Conservation (phyloP, 2,888 invertebrate genomes). For the Eupithecia vulgata region DNA sequence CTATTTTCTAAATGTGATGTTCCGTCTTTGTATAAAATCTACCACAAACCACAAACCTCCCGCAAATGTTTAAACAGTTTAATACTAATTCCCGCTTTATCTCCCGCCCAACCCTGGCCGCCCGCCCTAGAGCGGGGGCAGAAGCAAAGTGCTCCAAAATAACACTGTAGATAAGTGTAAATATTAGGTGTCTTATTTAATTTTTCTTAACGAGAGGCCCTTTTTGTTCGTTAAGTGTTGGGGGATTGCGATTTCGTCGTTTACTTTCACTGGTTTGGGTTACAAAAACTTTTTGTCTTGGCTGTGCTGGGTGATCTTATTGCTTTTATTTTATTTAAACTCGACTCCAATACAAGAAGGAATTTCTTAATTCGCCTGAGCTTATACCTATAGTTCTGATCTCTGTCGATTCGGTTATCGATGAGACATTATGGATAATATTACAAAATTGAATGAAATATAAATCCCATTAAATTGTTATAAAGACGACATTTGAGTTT, state of each 20-base stretch:
- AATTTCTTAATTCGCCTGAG: background rate
- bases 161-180: constrained; percentile 64
- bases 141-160: constrained; percentile 70
- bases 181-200: constrained; percentile 69
- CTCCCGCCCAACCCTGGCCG: constrained; percentile 41
- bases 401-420: background rate
- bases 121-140: constrained; percentile 50
- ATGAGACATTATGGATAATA: background rate
- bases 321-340: background rate
- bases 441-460: no score
- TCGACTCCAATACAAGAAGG: background rate
- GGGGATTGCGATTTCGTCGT: constrained; percentile 14
- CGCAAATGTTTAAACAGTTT: no score
- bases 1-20: no score
- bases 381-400: background rate
- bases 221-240: constrained; percentile 34
- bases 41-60: no score
- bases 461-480: no score
- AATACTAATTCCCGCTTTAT: constrained; percentile 38
- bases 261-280: constrained; percentile 12
- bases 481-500: no score
- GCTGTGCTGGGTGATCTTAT: background rate
- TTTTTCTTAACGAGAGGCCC: constrained; percentile 53
- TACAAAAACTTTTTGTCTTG: background rate
- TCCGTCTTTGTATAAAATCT: no score